These are phyloP conservation scores for Anarrhichthys ocellatus DNA, from an alignment of 2,113 vertebrate genomes.

Conservation along the genomic window DNA sequence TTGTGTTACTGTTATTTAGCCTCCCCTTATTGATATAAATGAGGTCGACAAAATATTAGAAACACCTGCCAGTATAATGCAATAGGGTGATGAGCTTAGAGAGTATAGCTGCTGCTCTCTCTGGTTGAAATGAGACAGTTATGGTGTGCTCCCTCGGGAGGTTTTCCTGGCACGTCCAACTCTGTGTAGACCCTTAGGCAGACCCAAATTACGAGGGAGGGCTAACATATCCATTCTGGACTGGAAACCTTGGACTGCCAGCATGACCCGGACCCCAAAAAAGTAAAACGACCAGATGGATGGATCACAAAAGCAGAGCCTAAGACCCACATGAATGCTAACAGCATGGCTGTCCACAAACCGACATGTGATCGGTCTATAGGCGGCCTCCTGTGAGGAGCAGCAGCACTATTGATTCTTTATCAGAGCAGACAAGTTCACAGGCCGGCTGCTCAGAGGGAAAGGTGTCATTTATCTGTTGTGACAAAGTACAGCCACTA, in stretches of 20 bases:
- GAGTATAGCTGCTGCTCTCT: neutral
- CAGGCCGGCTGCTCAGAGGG: slow-evolving; percentile 63
- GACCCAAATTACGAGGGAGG: neutral
- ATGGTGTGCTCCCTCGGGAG: neutral
- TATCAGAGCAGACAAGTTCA: slow-evolving; percentile 82
- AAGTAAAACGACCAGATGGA: neutral
- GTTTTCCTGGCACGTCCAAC: neutral
- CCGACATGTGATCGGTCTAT: slow-evolving; percentile 35
- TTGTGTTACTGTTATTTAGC: neutral
- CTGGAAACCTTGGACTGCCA: neutral
- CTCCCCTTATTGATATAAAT: neutral
- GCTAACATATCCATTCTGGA: neutral
- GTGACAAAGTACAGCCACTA: slow-evolving; percentile 71
- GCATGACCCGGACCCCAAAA: neutral
- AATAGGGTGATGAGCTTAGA: neutral
- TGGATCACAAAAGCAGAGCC: neutral
- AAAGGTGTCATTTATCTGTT: slow-evolving; percentile 80
- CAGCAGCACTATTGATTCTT: slow-evolving; percentile 89
- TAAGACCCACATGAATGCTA: slow-evolving; percentile 10
- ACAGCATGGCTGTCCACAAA: slow-evolving; percentile 61
- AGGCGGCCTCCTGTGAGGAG: slow-evolving; percentile 53
- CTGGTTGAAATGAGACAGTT: neutral
- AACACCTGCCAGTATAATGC: neutral
- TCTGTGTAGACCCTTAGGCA: neutral
- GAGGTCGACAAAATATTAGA: neutral